Evolutionary conservation across 2,113 vertebrate genomes (phyloP), one percentile per base, ranked within the genome.

Genomic region (Eclectus roratus): DNA sequence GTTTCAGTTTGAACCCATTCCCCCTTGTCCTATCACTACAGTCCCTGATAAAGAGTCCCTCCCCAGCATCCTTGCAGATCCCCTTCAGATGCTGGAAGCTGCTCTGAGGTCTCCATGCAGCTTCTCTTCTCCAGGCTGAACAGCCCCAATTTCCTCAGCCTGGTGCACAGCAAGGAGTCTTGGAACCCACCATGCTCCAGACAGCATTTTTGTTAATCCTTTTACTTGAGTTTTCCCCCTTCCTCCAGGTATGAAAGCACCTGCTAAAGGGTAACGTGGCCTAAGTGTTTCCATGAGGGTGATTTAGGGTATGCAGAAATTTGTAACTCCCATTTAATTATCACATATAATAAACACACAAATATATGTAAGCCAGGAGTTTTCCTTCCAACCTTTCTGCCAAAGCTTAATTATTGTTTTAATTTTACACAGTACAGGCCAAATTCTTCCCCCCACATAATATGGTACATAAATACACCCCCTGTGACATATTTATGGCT

Each of bases 401-500:
- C 72, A 83, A 80, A 74, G 72, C 61, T 89, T 93, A 96, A 96
- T 96, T 93, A 95, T 83, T 88, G 85, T 71, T 95, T 95, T 92
- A 95, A 93, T 95, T 95, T 91, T 93, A 78, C 7, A 0, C 35
- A 65, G 55, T 27, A 86, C 52, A 71, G 85, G 55, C 52, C 47
- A 83, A 86, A 88, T 81, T 92, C 69, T 74, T 95, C 91, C 76
- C 91, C 56, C 33, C 1, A 14, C 69, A 72, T 91, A 91, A 93
- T n/a, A 89, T 0, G 2, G 31, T 44, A 88, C 76, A 93, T 91
- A 96, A 95, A 90, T 96, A 95, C 25, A 86, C 10, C 39, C 46
- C 50, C 29, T 29, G 16, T 87, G 94, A 91, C 80, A 90, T 88
- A 94, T 94, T 97, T 90, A 96, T 80, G n/a, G 79, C 72, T 95